phyloP scores from a whole-genome alignment of 2,113 vertebrate species.

The Rhadina sibilatrix region DNA sequence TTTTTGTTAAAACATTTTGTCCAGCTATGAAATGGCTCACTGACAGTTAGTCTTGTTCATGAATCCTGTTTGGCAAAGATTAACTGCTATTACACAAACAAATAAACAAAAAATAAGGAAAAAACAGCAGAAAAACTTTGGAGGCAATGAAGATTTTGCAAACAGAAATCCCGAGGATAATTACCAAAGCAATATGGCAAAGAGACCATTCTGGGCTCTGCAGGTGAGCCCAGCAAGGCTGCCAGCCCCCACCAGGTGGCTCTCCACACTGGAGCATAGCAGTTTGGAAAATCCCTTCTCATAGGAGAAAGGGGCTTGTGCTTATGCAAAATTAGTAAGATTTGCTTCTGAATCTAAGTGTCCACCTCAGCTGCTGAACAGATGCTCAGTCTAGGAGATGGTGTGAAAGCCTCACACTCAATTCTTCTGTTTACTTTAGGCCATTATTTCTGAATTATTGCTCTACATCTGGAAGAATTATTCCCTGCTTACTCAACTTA shows the following conservation, averaged over 20 bases:
- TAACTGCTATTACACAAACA: neutral
- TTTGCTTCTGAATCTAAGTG: neutral
- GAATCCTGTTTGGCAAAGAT: neutral
- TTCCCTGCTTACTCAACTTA: neutral
- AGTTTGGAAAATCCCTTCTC: neutral
- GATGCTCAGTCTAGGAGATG: neutral
- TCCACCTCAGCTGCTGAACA: neutral
- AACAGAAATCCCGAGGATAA: neutral
- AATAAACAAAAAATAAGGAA: neutral
- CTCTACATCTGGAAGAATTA: neutral
- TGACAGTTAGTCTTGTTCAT: neutral
- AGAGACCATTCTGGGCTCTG: neutral
- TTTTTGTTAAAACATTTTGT: neutral
- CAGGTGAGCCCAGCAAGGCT: neutral
- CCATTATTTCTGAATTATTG: neutral
- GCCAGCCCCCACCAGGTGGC: conserved; percentile 11
- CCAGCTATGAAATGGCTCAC: neutral
- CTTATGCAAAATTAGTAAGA: neutral
- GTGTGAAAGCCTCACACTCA: neutral
- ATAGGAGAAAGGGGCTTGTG: neutral
- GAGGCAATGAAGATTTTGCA: neutral
- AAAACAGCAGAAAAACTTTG: neutral
- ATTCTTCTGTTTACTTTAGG: neutral
- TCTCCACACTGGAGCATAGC: neutral
- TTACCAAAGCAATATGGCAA: neutral